Conservation (phyloP, 2,888 invertebrate genomes). For the Rhyacophila evoluta region DNA sequence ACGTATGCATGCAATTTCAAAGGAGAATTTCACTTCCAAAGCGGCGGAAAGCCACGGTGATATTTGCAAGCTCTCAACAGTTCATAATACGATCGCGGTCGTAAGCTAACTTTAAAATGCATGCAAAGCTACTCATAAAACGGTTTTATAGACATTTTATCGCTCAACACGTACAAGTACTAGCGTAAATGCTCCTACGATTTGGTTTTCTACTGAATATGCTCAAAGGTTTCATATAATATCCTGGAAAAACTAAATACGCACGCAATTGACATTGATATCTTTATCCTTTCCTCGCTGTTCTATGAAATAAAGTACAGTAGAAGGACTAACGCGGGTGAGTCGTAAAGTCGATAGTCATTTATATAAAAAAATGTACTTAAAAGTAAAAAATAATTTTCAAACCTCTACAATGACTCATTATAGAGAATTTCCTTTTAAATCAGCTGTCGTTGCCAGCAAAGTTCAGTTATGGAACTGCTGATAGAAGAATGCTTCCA, state of each 20-base stretch:
- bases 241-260: neutral
- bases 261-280: no score
- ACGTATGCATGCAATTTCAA: neutral
- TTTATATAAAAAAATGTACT: no score
- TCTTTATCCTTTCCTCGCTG: no score
- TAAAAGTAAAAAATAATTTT: no score
- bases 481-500: no score
- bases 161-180: neutral
- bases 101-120: slow-evolving; percentile 5
- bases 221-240: neutral
- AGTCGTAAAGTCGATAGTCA: no score
- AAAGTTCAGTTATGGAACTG: no score
- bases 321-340: no score
- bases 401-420: no score
- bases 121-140: slow-evolving; percentile 19
- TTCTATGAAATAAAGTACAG: no score
- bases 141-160: slow-evolving; percentile 12
- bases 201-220: neutral
- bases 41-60: neutral
- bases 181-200: neutral
- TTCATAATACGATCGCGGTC: slow-evolving; percentile 14
- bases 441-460: no score
- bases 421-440: no score
- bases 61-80: neutral
- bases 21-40: neutral